phyloP scores from a whole-genome alignment of 35 echinoderm and acorn worm genomes.

The Apostichopus californicus region DNA sequence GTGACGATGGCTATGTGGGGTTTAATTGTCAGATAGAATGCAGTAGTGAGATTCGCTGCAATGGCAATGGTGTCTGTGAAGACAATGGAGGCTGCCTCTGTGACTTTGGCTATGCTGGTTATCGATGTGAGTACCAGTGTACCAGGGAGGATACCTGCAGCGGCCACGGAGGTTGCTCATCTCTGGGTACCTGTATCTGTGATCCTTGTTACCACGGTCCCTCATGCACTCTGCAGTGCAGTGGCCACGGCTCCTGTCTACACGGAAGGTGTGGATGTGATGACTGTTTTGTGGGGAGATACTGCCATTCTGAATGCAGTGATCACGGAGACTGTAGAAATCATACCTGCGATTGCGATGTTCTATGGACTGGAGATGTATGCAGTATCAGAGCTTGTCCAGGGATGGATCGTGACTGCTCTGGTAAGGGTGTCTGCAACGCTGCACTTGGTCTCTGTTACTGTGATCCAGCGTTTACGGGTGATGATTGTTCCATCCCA shows the following conservation, averaged over 20 bases:
- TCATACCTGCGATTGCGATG: conserved; percentile 62
- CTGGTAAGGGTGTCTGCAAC: conserved; percentile 90
- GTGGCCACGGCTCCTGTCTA: conserved; percentile 65
- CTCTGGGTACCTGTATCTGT: conserved; percentile 72
- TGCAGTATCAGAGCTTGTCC: conserved; percentile 84
- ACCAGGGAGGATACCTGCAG: conserved; percentile 59
- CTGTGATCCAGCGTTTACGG: conserved; percentile 78
- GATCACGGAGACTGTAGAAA: conserved; percentile 59
- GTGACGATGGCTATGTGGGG: conserved; percentile 72
- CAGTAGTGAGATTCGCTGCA: conserved; percentile 48
- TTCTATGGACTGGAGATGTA: conserved; percentile 68
- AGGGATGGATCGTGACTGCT: conserved; percentile 69
- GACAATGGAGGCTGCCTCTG: conserved; percentile 74
- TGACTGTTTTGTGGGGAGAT: conserved; percentile 71
- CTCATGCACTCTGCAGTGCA: conserved; percentile 64
- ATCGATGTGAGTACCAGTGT: conserved; percentile 84
- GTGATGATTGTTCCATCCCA: conserved; percentile 62
- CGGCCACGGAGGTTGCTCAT: conserved; percentile 77
- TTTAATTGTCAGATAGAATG: conserved; percentile 79
- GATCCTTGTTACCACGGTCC: conserved; percentile 74
- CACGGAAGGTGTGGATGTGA: conserved; percentile 71
- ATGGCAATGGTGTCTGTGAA: conserved; percentile 68
- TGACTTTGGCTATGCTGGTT: conserved; percentile 78
- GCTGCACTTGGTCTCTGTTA: conserved; percentile 74
- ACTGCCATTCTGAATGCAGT: conserved; percentile 76